Conservation (phyloP, 1,140 invertebrate genomes). For the Drosophila varians region DNA sequence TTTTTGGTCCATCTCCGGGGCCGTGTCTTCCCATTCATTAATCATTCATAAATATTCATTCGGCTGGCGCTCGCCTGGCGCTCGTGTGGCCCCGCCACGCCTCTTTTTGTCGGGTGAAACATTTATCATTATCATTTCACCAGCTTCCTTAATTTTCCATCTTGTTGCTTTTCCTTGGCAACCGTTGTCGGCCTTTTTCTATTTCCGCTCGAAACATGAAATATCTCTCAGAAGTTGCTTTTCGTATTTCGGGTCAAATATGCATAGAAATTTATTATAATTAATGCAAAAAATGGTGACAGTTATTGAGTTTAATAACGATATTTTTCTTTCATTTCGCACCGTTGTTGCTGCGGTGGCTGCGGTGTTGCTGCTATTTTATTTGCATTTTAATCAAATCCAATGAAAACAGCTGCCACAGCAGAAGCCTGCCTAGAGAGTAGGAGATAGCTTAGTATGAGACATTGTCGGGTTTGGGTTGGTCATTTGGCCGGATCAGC, state of each 20-base stretch:
- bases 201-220: constrained; percentile 56
- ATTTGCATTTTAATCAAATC: constrained; percentile 68
- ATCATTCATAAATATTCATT: constrained; percentile 75
- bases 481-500: constrained; percentile 28
- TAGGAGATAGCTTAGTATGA: neutral
- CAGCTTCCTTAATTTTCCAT: constrained; percentile 44
- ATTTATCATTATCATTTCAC: constrained; percentile 76
- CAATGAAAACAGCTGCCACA: constrained; percentile 46
- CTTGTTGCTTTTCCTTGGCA: constrained; percentile 24
- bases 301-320: constrained; percentile 72
- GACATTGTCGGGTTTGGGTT: constrained; percentile 3
- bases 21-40: constrained; percentile 49
- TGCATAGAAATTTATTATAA: constrained; percentile 69
- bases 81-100: constrained; percentile 14
- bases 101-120: constrained; percentile 25
- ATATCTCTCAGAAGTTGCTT: constrained; percentile 34
- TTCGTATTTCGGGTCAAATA: constrained; percentile 3
- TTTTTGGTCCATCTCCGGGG: constrained; percentile 12
- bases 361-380: neutral
- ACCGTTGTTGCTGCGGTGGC: neutral
- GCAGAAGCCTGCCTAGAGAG: constrained; percentile 8
- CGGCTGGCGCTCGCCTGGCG: constrained; percentile 2
- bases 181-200: constrained; percentile 31
- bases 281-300: constrained; percentile 64
- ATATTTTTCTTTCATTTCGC: constrained; percentile 35